Evolutionary conservation across 2,888 invertebrate species (phyloP), one percentile per base, ranked within the genome.

Genomic region (Caenorhabditis uteleia): DNA sequence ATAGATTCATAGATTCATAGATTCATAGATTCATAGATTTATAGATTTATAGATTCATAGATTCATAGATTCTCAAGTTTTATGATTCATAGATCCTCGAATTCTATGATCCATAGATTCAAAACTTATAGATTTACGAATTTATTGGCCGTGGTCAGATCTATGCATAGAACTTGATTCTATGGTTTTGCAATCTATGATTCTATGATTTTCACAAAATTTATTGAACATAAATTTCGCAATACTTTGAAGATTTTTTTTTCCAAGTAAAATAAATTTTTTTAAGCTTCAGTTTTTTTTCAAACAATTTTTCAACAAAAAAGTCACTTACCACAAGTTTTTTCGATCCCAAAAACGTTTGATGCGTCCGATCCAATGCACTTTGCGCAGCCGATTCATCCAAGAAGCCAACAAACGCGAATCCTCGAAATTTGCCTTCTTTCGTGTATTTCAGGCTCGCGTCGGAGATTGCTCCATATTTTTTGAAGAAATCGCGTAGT

Each of bases 371-470:
- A 18, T 90, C 86, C 29, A 89, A 87, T 0, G 95, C 95, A 29
- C 87, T 87, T 44, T 88, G 82, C 0, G 93, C 95, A 81, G 92
- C 90, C 44, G 89, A 88, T 65, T 90, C 90, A 21, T 87, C 89
- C 82, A 91, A 89, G 84, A 89, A 97, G 7, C 97, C 97, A 75
- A 98, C 87, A 83, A 97, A 97, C 4, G 90, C 93, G 86, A 97
- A 97, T 78, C 91, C 90, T 59, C 97, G 88, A 84, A 97, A 97
- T 82, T 89, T 89, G 8, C 95, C 95, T 26, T 74, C 73, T 50
- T 90, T 88, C 0, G 92, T 93, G 81, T 91, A 95, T 84, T 95
- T 97, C 7, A 97, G 85, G 79, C 93, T 91, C 7, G 95, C 88
- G 86, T 98, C 97, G 7, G 95, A 97, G 8, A 98, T 47, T 7